Base-by-base conservation (phyloP, 2,888 invertebrate genomes). In the Xanthia icteritia region DNA sequence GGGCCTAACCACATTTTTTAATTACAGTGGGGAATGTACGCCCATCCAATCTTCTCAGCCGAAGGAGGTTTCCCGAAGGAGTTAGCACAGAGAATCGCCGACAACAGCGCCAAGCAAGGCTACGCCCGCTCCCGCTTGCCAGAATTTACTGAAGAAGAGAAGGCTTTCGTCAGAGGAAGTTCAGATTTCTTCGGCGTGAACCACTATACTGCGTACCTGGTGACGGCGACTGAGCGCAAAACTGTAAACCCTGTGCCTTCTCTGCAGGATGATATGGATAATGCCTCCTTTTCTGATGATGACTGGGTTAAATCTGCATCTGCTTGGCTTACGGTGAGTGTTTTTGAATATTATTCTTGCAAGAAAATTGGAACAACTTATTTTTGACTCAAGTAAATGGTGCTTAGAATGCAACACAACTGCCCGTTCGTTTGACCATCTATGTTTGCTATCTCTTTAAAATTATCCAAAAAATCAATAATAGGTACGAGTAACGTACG, bases 101-200 rank as follows among this genome's bases (percentile, higher is more conserved):
- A 90, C 42, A 96, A 95, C 76, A 96, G 97, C 77, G 88, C 86
- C n/a, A 83, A 88, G 31, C 96, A 97, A 90, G 96, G 96, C 0
- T 95, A 91, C 77, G 79, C 90, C 0, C 81, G 90, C 58, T 96
- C 97, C 2, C 92, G 97, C 6, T 85, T 97, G 60, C 97, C 97
- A 2, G 87, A 88, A 20, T 96, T 97, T 81, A 94, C 95, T 1
- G 86, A 90, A 23, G 92, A 94, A 70, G 96, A 97, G 90, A 89
- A 86, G 5, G 81, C 84, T 0, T 90, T 92, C 6, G 91, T 92
- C 0, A 91, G 83, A 65, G 95, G 95, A 4, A 70, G 93, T 2
- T 77, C 90, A 0, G 95, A 95, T 78, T 95, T 95, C 90, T 91
- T 94, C 5, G 94, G 98, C 1, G 93, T 98, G 6, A 98, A 98